Base-by-base conservation (phyloP, 2,113 vertebrate species). In the Tamias sibiricus region DNA sequence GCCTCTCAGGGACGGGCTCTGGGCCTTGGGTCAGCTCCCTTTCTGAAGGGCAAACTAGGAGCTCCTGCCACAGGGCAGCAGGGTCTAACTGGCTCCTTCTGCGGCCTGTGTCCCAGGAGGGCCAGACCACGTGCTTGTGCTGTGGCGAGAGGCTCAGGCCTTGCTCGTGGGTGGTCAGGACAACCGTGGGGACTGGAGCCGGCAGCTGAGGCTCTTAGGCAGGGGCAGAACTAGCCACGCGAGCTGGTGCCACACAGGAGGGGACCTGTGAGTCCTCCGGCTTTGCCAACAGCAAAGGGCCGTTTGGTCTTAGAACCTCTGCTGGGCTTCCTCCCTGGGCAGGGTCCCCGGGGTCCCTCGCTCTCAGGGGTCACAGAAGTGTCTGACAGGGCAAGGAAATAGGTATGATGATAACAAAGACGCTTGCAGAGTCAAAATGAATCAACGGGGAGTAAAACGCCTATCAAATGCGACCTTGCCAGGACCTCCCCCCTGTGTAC, bases 81-180 rank as follows among this genome's bases (percentile, higher is more conserved):
- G 59, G 32, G 74, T 91, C 93, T 92, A 95, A 97, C 71, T 1
- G 0, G 80, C 97, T 92, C 76, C 75, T 95, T 42, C 76, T 68
- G 76, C 52, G 42, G 47, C 64, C 26, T 22, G 79, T 87, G 69
- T 76, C 49, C 80, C 62, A 8, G 30, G 42, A 83, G 6, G 11
- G 17, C 47, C n/a, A 35, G 4, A 19, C 71, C 26, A 13, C 0
- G 57, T 77, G 54, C 30, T 49, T 13, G 47, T 49, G 1, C 11
- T 0, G 2, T 42, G 49, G 59, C 42, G 71, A 87, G 68, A 83
- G 49, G 52, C 87, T 74, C 64, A 17, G 92, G 62, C 40, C 35
- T 95, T 30, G 32, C 40, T 12, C 19, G 32, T 14, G 35, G 72
- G 72, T 19, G 7, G 47, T 9, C 40, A 93, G 84, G 75, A 17